Conservation (phyloP, 2,113 vertebrate genomes). For the Sinosuthora webbiana region DNA sequence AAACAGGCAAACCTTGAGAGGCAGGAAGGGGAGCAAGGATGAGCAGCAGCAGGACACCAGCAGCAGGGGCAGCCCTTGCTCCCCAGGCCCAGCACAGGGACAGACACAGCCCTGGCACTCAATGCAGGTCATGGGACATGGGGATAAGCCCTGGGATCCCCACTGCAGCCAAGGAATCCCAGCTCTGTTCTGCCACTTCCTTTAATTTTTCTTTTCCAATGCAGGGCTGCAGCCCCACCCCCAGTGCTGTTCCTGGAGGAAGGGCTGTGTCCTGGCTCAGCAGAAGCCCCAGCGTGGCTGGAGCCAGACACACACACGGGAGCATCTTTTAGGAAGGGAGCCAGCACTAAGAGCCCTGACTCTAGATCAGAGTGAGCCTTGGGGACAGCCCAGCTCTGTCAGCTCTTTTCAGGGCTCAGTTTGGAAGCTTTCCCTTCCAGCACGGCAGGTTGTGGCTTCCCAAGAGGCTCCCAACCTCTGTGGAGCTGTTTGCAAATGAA, state of each 20-base stretch:
- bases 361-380: rapidly evolving
- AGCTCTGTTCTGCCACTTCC: not conserved
- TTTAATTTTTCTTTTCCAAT: not conserved
- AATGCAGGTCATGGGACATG: rapidly evolving
- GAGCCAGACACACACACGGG: not conserved
- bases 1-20: slow-evolving; percentile 70
- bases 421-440: not conserved
- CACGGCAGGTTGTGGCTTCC: rapidly evolving
- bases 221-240: not conserved
- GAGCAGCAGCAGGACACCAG: not conserved
- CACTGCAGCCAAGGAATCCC: not conserved
- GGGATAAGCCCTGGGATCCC: not conserved
- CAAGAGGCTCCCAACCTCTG: not conserved
- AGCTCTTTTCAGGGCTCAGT: not conserved
- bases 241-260: not conserved
- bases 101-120: not conserved
- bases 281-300: not conserved
- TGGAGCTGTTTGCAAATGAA: not conserved
- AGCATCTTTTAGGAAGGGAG: not conserved
- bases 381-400: not conserved
- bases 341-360: not conserved
- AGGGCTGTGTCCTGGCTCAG: not conserved
- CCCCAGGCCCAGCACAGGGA: not conserved
- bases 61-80: not conserved
- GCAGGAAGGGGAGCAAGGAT: slow-evolving; percentile 31